These are phyloP conservation scores for Blastobasis lacticolella DNA, from an alignment of 2,888 invertebrate genomes.

Conservation along the genomic window DNA sequence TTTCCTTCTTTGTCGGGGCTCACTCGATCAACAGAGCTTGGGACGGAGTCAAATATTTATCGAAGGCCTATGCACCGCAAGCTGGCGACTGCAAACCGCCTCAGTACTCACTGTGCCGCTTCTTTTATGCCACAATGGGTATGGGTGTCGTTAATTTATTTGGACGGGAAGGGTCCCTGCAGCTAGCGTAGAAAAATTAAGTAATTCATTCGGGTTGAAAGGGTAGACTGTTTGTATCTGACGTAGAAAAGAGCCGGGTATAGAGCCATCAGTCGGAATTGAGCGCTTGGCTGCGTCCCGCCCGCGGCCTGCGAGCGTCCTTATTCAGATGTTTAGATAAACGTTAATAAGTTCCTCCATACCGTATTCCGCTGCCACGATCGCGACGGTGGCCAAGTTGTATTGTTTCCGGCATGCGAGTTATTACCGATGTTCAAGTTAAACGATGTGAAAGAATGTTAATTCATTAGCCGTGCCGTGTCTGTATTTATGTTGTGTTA, in stretches of 20 bases:
- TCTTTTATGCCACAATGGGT: constrained; percentile 44
- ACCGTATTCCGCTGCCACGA: constrained; percentile 36
- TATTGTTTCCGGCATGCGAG: constrained; percentile 64
- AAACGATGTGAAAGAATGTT: constrained; percentile 54
- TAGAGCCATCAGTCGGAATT: constrained; percentile 54
- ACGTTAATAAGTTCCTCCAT: constrained; percentile 54
- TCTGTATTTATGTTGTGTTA: constrained; percentile 35
- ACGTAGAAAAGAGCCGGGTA: constrained; percentile 58
- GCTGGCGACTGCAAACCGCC: constrained; percentile 39
- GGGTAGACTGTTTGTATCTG: constrained; percentile 64
- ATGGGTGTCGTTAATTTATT: constrained; percentile 61
- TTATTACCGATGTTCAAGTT: constrained; percentile 33
- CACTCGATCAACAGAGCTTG: constrained; percentile 15
- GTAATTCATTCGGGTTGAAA: constrained; percentile 68
- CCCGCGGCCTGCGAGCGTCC: constrained; percentile 40
- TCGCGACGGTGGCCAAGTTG: constrained; percentile 39
- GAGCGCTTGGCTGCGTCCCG: constrained; percentile 56
- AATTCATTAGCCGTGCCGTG: constrained; percentile 40
- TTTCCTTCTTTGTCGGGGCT: constrained; percentile 4
- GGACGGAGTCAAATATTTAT: constrained; percentile 32
- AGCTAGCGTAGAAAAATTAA: constrained; percentile 63
- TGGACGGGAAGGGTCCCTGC: constrained; percentile 49
- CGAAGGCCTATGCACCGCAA: constrained; percentile 31
- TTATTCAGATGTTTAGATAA: constrained; percentile 68
- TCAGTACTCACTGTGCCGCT: constrained; percentile 38